Evolutionary conservation across 2,888 invertebrate genomes (phyloP).

Genomic region (Serripes groenlandicus): DNA sequence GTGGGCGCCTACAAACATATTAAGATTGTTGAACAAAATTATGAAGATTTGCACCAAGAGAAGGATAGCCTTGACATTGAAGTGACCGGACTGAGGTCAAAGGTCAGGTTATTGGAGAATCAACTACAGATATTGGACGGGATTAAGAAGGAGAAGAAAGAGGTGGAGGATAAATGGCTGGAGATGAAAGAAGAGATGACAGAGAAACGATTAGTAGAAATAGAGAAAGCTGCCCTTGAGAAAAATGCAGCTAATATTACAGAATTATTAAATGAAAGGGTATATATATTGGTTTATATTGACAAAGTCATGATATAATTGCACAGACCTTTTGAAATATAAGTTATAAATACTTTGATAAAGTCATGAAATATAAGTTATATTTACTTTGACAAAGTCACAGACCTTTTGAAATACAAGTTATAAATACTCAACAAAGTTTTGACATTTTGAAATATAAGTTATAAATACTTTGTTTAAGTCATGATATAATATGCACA

Average conservation of each 20-base stretch:
- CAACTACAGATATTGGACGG: conserved; percentile 58
- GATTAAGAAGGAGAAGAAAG: conserved; percentile 58
- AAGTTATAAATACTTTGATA: no score
- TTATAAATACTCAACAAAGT: no score
- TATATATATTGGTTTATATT: conserved; percentile 54
- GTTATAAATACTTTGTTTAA: no score
- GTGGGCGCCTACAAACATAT: conserved; percentile 56
- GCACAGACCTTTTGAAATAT: no score
- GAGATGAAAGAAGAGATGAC: conserved; percentile 64
- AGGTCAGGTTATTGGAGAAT: conserved; percentile 60
- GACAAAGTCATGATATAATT: no score
- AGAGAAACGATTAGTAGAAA: conserved; percentile 62
- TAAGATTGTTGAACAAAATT: conserved; percentile 49
- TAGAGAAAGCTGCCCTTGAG: conserved; percentile 71
- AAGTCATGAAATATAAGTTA: no score
- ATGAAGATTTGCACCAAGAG: conserved; percentile 60
- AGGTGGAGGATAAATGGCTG: conserved; percentile 60
- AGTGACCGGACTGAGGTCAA: conserved; percentile 56
- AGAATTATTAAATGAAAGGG: conserved; percentile 75
- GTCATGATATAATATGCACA: no score
- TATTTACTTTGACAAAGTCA: no score
- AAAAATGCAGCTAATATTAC: conserved; percentile 71
- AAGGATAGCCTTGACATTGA: conserved; percentile 73
- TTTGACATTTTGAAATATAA: no score
- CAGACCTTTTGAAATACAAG: no score